These are phyloP conservation scores for Parus major DNA, from an alignment of 2,113 vertebrate genomes.

Conservation along the genomic window DNA sequence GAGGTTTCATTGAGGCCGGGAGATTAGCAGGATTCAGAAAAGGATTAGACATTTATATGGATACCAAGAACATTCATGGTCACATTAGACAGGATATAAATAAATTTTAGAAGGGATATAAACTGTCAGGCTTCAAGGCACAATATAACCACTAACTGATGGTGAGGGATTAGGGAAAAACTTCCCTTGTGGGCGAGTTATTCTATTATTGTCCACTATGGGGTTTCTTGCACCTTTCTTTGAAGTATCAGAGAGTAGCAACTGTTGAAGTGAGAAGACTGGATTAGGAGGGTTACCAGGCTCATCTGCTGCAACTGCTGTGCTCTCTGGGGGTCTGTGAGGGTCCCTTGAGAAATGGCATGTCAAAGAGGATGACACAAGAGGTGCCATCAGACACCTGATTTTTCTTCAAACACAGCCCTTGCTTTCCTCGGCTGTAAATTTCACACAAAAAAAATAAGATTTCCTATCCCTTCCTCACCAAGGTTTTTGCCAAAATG, in stretches of 20 bases:
- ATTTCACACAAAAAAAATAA: not conserved
- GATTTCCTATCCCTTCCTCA: not conserved
- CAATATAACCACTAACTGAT: conserved; percentile 33
- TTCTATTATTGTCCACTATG: conserved; percentile 31
- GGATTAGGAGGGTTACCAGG: not conserved
- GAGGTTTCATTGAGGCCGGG: conserved; percentile 24
- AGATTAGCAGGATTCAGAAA: conserved; percentile 65
- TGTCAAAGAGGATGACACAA: not conserved
- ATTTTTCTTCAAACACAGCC: not conserved
- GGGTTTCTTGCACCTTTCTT: conserved; percentile 41
- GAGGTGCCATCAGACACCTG: not conserved
- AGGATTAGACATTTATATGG: conserved; percentile 59
- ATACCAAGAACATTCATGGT: conserved; percentile 41
- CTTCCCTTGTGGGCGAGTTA: conserved; percentile 28
- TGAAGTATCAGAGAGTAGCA: not conserved
- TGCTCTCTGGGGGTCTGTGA: not conserved
- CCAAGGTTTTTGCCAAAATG: not conserved
- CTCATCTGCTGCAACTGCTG: not conserved
- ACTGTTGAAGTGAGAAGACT: not conserved
- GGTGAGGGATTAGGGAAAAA: conserved; percentile 5
- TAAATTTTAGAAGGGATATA: conserved; percentile 54
- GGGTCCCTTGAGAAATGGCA: not conserved
- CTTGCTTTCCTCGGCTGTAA: not conserved
- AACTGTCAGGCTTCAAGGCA: conserved; percentile 43
- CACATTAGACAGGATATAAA: conserved; percentile 61